A percentile compares a stretch with the other conserved stretches of the same genome.
Conservation (phyloP, 2,888 invertebrate species). For the Argyra leucocephala region DNA sequence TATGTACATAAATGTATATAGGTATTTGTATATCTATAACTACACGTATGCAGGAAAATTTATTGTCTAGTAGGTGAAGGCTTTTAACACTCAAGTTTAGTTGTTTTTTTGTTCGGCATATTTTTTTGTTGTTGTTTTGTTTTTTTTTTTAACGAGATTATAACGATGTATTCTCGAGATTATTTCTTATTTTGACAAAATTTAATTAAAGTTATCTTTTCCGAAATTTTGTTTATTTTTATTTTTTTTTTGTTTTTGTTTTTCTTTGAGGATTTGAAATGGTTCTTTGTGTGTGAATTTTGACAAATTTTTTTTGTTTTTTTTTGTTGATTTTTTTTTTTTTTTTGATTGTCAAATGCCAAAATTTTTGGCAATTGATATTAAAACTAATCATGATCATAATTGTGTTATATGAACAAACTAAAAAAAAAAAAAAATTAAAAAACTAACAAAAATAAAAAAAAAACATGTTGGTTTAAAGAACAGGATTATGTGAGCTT, state of each 20-base stretch:
- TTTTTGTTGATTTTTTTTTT: neutral
- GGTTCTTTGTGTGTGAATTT: no score
- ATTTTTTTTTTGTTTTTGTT: neutral
- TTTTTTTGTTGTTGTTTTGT: neutral
- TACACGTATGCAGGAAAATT: neutral
- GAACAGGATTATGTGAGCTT: no score
- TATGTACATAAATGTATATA: neutral
- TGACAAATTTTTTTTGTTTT: neutral
- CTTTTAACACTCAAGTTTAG: neutral
- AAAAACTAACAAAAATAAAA: no score
- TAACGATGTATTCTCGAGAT: neutral
- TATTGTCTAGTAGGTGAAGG: neutral
- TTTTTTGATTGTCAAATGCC: slow-evolving; percentile 2
- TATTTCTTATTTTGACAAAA: slow-evolving; percentile 1
- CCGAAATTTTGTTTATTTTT: no score
- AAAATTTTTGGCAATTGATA: neutral
- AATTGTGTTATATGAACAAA: no score
- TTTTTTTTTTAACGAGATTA: neutral
- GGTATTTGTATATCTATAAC: neutral
- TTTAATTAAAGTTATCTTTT: neutral
- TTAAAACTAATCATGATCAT: neutral
- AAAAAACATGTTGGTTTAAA: no score
- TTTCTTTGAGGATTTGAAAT: neutral
- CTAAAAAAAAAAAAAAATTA: no score
- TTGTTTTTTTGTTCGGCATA: neutral